Evolutionary conservation across 2,113 vertebrate species (phyloP), one percentile per base, ranked within the genome.

Genomic region (Clarias macrocephalus): DNA sequence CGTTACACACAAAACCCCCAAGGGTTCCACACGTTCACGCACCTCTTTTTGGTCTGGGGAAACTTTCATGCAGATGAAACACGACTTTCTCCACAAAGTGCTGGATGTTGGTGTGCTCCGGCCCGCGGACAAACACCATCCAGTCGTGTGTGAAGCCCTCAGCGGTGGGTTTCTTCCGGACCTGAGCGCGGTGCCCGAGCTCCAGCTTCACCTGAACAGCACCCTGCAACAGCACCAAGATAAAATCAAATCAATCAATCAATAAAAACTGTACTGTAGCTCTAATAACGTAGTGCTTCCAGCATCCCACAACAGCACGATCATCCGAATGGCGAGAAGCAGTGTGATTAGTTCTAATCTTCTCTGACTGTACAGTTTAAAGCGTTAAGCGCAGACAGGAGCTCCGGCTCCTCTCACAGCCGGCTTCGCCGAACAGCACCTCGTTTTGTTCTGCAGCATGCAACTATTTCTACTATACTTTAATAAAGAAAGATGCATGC

Each of bases 51-150:
- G 98, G 98, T 95, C 95, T 96, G 3, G 98, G 98, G 93, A 99
- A 99, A 96, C 98, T 99, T 90, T 99, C 98, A 83, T 99, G 98
- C 93, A 99, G 96, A 93, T 99, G 97, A 94, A 99, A 99, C 86
- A 99, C 97, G 80, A 99, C 98, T 95, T 99, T 99, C 93, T 99
- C 98, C 96, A 99, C 98, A 92, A 99, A 99, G 96, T 99, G 97
- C 96, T 99, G 98, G 90, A 99, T 99, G 96, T 99, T 98, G 94
- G 97, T 97, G 92, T 98, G 97, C 91, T 99, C 98, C 1, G 98
- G 97, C 84, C 98, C 98, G 88, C 98, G 95, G 89, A 99, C 98
- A 88, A 99, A 99, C 95, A 99, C 98, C 96, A 98, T 98, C 98
- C 98, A 99, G 95, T 99, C 98, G 92, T 99, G 98, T 85, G 98